Percentiles rank a stretch among this genome's conserved stretches.
Conservation (phyloP, 2,888 invertebrate species). For the Macrophya annulata region DNA sequence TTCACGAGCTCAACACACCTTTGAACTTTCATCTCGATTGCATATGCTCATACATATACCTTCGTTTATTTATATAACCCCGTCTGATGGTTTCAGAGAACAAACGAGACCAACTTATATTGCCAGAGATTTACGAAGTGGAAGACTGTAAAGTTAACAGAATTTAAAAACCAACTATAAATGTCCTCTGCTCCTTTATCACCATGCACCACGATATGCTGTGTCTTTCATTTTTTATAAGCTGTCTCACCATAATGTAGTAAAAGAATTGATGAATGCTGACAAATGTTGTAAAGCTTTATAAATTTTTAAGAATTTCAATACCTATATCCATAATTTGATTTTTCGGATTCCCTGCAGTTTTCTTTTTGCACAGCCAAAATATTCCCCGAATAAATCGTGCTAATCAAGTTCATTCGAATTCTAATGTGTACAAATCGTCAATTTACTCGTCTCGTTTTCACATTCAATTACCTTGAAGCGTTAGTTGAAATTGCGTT, state of each 20-base stretch:
- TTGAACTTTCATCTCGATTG: neutral
- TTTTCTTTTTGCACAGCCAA: neutral
- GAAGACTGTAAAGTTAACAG: neutral
- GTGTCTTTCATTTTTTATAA: neutral
- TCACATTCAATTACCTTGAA: slow-evolving; percentile 6
- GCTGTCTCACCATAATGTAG: neutral
- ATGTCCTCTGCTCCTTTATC: neutral
- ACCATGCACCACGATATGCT: neutral
- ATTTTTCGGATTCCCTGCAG: neutral
- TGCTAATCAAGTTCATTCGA: neutral
- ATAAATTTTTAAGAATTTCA: neutral
- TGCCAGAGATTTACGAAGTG: neutral
- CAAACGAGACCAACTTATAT: neutral
- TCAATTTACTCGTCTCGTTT: slow-evolving; percentile 7
- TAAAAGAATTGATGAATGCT: no score
- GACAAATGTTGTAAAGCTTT: neutral
- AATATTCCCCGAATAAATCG: neutral
- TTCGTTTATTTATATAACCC: neutral
- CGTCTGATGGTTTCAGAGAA: neutral
- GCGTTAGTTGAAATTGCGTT: neutral
- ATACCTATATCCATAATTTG: neutral
- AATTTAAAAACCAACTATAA: neutral
- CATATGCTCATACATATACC: neutral
- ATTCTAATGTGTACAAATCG: neutral
- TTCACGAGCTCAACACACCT: neutral